Base-by-base conservation (phyloP, 2,797 vertebrate genomes). In the Lophius americanus region DNA sequence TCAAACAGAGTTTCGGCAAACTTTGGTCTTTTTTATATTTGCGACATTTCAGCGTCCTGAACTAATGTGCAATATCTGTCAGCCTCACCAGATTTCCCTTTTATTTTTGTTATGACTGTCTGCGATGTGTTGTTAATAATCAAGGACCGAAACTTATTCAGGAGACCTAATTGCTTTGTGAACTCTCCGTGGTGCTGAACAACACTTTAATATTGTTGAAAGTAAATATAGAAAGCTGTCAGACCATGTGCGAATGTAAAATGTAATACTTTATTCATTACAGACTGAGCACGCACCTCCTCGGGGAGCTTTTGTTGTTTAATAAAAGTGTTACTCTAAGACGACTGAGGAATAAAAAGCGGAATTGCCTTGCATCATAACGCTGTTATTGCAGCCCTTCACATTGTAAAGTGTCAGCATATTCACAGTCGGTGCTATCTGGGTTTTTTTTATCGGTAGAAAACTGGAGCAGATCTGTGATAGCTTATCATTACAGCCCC, bases 401-500 rank as follows among this genome's bases (percentile, higher is more conserved):
- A 60, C 61, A 53, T 76, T 72, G 60, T 50, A 43, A 42, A 44
- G 61, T 56, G 86, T 91, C 86, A 85, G 83, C 87, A 78, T 65
- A 85, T 86, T 81, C 78, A 37, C 49, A 7, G 69, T n/a, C 50
- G 65, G 78, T 78, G 82, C 76, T 70, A 78, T 81, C 83, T 52
- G 67, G 13, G 81, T 83, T 82, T 73, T 73, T 78, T 89, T 88
- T 86, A 88, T 81, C 59, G 81, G 74, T 38, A 62, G 69, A 69
- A 75, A 82, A 86, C 75, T 77, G 3, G 55, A 68, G 55, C 72
- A 58, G 76, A 83, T 81, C 74, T 51, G 71, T 51, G 78, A 83
- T 88, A 72, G 81, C 77, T 88, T 88, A 83, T 87, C 85, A 82
- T 85, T 80, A 76, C 79, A 53, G 66, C 62, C 23, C 79, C 64